Evolutionary conservation across 2,797 vertebrate genomes (phyloP).

Genomic region (Neosilurus hyrtlii): DNA sequence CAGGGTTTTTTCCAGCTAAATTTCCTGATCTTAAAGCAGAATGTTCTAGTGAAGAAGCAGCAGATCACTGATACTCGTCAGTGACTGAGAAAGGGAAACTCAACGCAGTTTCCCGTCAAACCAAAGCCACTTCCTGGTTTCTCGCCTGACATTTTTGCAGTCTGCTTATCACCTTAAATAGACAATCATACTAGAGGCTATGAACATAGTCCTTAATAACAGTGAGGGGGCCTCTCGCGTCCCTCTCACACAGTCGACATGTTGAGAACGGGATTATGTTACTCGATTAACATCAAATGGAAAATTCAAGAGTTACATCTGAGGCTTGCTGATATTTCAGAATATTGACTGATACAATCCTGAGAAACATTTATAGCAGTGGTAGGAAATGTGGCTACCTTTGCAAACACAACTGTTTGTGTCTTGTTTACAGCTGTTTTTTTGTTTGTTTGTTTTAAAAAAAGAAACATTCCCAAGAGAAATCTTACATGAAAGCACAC

Average conservation of each 20-base stretch:
- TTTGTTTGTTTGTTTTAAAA: too few relatives aligned
- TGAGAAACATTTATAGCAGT: background rate
- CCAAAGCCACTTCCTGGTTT: slow-evolving; percentile 69
- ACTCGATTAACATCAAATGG: too few relatives aligned
- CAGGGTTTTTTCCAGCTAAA: slow-evolving; percentile 30
- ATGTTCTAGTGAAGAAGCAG: slow-evolving; percentile 47
- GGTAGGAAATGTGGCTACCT: slow-evolving; percentile 2
- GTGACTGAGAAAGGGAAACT: slow-evolving; percentile 67
- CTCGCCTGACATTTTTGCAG: slow-evolving; percentile 53
- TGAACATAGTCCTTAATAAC: slow-evolving; percentile 28
- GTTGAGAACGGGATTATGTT: background rate
- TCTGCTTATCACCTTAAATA: slow-evolving; percentile 47
- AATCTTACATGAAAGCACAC: slow-evolving; percentile 6
- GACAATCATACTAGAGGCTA: slow-evolving; percentile 6
- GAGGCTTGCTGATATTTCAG: background rate
- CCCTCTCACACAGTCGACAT: background rate
- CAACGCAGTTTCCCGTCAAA: slow-evolving; percentile 65
- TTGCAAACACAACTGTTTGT: background rate
- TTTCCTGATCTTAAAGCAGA: slow-evolving; percentile 35
- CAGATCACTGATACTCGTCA: slow-evolving; percentile 49
- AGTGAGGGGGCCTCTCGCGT: background rate
- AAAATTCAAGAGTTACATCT: background rate
- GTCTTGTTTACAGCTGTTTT: slow-evolving; percentile 14
- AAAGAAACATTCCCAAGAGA: slow-evolving; percentile 4
- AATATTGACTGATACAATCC: background rate